phyloP scores from a whole-genome alignment of 2,888 invertebrate genomes.

The Embidobia sp. region DNA sequence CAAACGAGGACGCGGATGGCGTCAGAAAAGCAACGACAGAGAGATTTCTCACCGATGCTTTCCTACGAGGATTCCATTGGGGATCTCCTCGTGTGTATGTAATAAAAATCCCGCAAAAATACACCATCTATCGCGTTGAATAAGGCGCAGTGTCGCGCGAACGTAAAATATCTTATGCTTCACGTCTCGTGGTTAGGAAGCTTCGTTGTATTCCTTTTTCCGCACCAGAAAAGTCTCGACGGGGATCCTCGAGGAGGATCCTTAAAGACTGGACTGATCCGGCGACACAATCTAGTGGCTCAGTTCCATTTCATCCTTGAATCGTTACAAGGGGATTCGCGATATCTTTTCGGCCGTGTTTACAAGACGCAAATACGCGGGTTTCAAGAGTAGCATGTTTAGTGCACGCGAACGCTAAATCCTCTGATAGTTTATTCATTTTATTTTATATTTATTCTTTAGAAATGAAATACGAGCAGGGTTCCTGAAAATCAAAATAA shows the following conservation, averaged over 20 bases:
- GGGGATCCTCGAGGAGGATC: constrained; percentile 43
- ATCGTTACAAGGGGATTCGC: constrained; percentile 47
- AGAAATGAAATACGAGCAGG: too few relatives aligned
- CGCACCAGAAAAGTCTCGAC: constrained; percentile 37
- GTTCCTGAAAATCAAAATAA: too few relatives aligned
- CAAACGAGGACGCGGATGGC: constrained; percentile 28
- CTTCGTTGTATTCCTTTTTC: constrained; percentile 55
- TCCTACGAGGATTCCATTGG: constrained; percentile 42
- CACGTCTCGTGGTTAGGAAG: constrained; percentile 45
- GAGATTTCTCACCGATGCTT: constrained; percentile 22
- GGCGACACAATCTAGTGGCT: constrained; percentile 46
- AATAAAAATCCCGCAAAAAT: constrained; percentile 53
- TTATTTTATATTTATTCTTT: too few relatives aligned
- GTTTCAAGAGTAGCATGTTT: too few relatives aligned
- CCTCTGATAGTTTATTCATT: too few relatives aligned
- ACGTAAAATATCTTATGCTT: constrained; percentile 63
- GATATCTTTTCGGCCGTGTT: constrained; percentile 32
- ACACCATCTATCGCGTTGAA: constrained; percentile 52
- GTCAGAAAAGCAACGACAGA: constrained; percentile 14
- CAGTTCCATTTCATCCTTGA: constrained; percentile 47
- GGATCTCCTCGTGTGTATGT: constrained; percentile 42
- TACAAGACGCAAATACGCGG: too few relatives aligned
- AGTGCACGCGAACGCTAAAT: too few relatives aligned
- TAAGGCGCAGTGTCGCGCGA: constrained; percentile 50
- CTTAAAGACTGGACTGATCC: constrained; percentile 50